phyloP scores from a whole-genome alignment of 2,888 invertebrate genomes.

The Epinotia ramella region DNA sequence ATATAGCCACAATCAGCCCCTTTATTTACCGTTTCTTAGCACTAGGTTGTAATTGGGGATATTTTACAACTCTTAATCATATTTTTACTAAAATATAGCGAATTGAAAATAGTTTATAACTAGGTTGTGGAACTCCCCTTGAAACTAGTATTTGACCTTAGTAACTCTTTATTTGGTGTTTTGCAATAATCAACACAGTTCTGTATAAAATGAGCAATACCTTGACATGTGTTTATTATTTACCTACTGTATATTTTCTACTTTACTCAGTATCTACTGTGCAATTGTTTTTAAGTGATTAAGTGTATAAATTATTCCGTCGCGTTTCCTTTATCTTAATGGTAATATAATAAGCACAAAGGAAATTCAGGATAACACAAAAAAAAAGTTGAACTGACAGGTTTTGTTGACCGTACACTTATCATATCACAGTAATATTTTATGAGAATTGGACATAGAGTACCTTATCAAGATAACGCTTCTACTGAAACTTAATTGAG shows the following conservation, averaged over 20 bases:
- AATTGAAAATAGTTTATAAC: slow-evolving; percentile 25
- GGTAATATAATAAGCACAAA: slow-evolving; percentile 8
- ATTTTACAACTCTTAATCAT: slow-evolving; percentile 8
- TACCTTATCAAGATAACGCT: not conserved
- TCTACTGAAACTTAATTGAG: not conserved
- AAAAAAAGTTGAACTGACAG: not conserved
- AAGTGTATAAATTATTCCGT: not conserved
- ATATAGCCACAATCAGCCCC: slow-evolving; percentile 44
- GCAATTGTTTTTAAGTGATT: not conserved
- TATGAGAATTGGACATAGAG: not conserved
- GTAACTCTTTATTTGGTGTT: slow-evolving; percentile 40
- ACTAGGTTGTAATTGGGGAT: not conserved
- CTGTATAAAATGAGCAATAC: slow-evolving; percentile 13
- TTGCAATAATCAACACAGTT: slow-evolving; percentile 14
- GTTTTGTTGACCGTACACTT: not conserved
- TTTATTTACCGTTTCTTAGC: slow-evolving; percentile 29
- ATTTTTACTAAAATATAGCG: not conserved
- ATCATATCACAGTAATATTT: not conserved
- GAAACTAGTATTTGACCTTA: slow-evolving; percentile 39
- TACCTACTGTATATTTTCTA: not conserved
- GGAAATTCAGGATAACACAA: not conserved
- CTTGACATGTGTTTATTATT: slow-evolving; percentile 14
- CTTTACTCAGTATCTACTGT: not conserved
- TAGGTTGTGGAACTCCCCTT: slow-evolving; percentile 30
- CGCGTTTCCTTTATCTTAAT: slow-evolving; percentile 15